These are phyloP conservation scores for Drosophila insularis DNA, from an alignment of 1,140 invertebrate genomes.

Conservation along the genomic window DNA sequence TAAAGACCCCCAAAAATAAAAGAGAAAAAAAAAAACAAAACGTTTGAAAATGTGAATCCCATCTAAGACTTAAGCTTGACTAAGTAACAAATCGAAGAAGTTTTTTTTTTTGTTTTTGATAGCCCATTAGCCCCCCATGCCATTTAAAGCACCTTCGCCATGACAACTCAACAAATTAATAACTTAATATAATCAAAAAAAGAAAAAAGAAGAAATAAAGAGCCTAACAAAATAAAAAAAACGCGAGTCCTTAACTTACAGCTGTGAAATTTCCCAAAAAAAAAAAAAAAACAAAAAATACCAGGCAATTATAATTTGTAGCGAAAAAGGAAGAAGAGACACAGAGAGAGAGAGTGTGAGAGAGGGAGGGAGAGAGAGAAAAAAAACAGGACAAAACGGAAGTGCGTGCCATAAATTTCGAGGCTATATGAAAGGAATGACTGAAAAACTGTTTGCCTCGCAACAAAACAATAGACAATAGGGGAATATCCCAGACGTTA, in stretches of 20 bases:
- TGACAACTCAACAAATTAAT: constrained; percentile 81
- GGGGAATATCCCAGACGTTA: constrained; percentile 27
- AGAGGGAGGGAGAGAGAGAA: constrained; percentile 17
- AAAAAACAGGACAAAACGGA: constrained; percentile 63
- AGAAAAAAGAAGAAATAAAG: constrained; percentile 49
- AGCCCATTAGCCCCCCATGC: constrained; percentile 23
- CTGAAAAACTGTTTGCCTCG: constrained; percentile 58
- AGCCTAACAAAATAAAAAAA: constrained; percentile 73
- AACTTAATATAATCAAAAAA: constrained; percentile 80
- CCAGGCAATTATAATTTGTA: constrained; percentile 78
- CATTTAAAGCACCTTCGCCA: constrained; percentile 46
- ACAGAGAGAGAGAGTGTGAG: constrained; percentile 23
- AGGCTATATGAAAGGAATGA: constrained; percentile 60
- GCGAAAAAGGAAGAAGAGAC: constrained; percentile 38
- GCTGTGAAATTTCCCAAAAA: constrained; percentile 79
- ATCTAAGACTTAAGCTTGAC: background rate
- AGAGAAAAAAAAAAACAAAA: background rate
- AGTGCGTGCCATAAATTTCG: constrained; percentile 80
- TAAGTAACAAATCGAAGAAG: background rate
- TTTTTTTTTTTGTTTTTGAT: background rate
- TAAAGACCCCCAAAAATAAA: background rate
- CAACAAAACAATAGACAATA: constrained; percentile 49
- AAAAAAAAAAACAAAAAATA: constrained; percentile 69
- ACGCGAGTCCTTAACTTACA: constrained; percentile 62
- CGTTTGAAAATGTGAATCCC: background rate